Evolutionary conservation across 2,797 vertebrate species (phyloP).

Genomic region (Anableps anableps): DNA sequence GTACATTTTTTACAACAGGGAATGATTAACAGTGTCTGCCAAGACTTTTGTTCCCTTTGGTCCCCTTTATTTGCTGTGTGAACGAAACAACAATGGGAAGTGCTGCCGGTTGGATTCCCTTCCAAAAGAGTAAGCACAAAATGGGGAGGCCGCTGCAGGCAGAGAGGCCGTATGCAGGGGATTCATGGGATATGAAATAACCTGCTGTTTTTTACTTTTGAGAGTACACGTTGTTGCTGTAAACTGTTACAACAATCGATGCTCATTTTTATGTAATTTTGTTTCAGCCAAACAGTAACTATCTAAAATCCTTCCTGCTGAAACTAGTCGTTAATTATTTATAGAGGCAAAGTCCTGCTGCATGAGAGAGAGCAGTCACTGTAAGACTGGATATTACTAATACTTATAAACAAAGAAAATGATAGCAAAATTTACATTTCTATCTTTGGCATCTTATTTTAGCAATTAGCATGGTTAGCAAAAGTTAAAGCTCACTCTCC

Average conservation of each 20-base stretch:
- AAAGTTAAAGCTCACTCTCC: not conserved
- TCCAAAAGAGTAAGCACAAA: conserved; percentile 80
- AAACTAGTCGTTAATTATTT: not conserved
- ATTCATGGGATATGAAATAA: conserved; percentile 23
- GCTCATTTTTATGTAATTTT: not conserved
- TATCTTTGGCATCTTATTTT: not conserved
- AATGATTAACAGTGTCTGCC: conserved; percentile 50
- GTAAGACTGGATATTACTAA: not conserved
- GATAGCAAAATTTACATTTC: not conserved
- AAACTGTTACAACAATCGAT: not conserved
- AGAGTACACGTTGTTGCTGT: conserved; percentile 8
- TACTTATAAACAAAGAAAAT: not conserved
- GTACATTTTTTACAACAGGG: conserved; percentile 47
- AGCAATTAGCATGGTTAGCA: not conserved
- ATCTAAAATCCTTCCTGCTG: not conserved
- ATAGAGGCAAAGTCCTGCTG: not conserved
- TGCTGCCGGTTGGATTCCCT: conserved; percentile 82
- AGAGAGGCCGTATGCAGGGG: conserved; percentile 50
- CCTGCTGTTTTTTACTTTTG: not conserved
- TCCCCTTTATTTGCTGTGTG: conserved; percentile 67
- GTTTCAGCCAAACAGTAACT: not conserved
- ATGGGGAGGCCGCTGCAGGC: conserved; percentile 59
- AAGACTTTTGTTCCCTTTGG: conserved; percentile 72
- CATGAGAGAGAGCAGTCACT: not conserved
- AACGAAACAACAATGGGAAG: conserved; percentile 80